Conservation (phyloP, 2,797 vertebrate genomes). For the Spinus pinus region DNA sequence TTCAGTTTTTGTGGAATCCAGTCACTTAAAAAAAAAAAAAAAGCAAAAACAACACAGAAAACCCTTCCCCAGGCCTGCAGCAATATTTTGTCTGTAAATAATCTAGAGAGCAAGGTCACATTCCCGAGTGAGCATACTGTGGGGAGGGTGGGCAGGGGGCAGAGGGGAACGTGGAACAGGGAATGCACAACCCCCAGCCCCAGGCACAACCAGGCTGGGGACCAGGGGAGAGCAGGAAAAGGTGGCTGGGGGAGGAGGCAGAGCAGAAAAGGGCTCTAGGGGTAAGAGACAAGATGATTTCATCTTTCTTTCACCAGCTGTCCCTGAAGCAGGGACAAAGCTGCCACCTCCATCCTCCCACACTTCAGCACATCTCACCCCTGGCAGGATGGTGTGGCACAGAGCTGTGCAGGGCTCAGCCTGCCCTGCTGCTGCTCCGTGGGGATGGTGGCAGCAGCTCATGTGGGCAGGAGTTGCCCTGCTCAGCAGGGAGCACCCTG, state of each 20-base stretch:
- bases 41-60: background rate
- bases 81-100: conserved; percentile 68
- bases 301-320: background rate
- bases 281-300: background rate
- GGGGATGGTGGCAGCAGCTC: background rate
- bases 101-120: conserved; percentile 61
- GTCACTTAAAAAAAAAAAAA: background rate
- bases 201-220: rapidly evolving
- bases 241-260: background rate
- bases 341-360: background rate
- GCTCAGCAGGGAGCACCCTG: rapidly evolving
- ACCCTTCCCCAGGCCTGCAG: conserved; percentile 12
- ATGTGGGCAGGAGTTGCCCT: rapidly evolving
- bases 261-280: background rate
- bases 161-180: background rate
- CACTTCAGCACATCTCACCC: background rate
- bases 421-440: background rate
- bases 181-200: background rate
- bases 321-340: background rate
- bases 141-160: background rate
- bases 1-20: background rate
- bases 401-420: background rate
- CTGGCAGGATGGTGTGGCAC: background rate
- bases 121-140: conserved; percentile 14
- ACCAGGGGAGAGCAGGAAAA: background rate